A percentile compares a stretch with the other conserved stretches of the same genome.
Conservation (phyloP, 1,140 invertebrate species). For the Penaeus vannamei region DNA sequence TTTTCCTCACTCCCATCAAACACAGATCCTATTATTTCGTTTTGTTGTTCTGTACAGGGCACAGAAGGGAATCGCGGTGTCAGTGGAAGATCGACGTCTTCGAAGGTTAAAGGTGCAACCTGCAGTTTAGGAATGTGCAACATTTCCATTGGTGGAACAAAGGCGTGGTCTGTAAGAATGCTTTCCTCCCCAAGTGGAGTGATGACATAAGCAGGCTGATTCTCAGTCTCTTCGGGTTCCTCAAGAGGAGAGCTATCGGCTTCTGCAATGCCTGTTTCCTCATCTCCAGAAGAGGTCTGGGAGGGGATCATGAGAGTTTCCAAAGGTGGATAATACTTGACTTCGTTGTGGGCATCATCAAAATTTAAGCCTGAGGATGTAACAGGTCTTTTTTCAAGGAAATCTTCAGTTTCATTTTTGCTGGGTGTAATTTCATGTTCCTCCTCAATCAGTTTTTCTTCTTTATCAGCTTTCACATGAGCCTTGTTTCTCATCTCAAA, state of each 20-base stretch:
- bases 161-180: slow-evolving; percentile 43
- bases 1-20: too few relatives aligned
- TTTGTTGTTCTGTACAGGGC: too few relatives aligned
- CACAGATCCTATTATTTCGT: too few relatives aligned
- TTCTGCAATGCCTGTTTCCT: too few relatives aligned
- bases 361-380: not conserved
- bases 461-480: too few relatives aligned
- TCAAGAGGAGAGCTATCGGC: not conserved
- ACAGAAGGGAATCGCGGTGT: too few relatives aligned
- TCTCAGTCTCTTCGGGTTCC: not conserved
- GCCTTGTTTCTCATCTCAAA: too few relatives aligned
- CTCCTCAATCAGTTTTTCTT: too few relatives aligned
- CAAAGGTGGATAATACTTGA: slow-evolving; percentile 42
- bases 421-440: too few relatives aligned
- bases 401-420: too few relatives aligned
- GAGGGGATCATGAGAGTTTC: slow-evolving; percentile 34
- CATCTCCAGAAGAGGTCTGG: not conserved
- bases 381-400: too few relatives aligned
- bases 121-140: slow-evolving; percentile 19
- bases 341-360: not conserved
- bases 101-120: not conserved
- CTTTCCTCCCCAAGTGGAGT: slow-evolving; percentile 48
- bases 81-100: too few relatives aligned
- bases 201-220: slow-evolving; percentile 19
- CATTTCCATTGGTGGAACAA: slow-evolving; percentile 55